Evolutionary conservation across 2,113 vertebrate species (phyloP).

Genomic region (Pitta sordida): DNA sequence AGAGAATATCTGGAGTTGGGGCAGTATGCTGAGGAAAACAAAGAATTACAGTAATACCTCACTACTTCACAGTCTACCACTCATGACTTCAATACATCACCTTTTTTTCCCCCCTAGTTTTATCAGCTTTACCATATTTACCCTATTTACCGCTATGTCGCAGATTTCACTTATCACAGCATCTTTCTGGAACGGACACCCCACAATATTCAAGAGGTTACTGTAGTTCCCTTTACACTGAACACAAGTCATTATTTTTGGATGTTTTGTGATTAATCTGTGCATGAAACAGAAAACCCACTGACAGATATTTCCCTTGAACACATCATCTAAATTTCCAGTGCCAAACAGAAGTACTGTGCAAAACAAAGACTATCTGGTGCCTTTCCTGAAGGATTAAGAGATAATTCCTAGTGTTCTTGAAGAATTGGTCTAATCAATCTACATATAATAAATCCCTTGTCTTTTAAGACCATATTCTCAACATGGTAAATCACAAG

Average conservation of each 20-base stretch:
- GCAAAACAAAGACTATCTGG: neutral
- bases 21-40: neutral
- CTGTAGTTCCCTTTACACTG: neutral
- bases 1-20: neutral
- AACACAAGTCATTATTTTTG: constrained; percentile 18
- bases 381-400: neutral
- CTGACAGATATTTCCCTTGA: constrained; percentile 11
- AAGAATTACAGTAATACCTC: too few species aligned
- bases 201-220: too few species aligned
- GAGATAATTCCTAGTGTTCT: neutral
- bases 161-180: too few species aligned
- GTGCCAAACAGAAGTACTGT: neutral
- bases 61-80: too few species aligned
- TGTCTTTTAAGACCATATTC: neutral
- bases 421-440: neutral
- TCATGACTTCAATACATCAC: too few species aligned
- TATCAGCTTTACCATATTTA: too few species aligned
- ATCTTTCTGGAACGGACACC: too few species aligned
- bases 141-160: too few species aligned
- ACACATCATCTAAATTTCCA: constrained; percentile 14
- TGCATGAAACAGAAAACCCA: neutral
- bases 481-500: neutral
- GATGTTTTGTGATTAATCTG: neutral
- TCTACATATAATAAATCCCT: neutral
- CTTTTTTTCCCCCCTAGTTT: too few species aligned